A percentile compares a stretch with the other conserved stretches of the same genome.
phyloP scores from a whole-genome alignment of 2,113 vertebrate genomes.

The Arenaria interpres region DNA sequence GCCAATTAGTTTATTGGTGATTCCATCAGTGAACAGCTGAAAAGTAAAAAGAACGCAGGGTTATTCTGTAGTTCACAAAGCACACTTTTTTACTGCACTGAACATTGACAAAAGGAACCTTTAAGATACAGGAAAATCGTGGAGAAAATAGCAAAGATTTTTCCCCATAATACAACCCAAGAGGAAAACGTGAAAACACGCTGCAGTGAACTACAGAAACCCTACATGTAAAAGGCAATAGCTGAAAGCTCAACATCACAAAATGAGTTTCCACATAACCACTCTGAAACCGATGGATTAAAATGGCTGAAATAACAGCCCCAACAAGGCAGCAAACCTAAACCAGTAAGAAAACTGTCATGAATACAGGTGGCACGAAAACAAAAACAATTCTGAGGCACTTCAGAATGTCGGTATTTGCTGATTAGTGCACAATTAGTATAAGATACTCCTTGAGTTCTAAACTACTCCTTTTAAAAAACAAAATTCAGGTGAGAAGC shows the following conservation, averaged over 20 bases:
- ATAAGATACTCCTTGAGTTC: background rate
- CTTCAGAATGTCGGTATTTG: background rate
- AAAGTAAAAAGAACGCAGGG: background rate
- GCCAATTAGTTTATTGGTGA: conserved; percentile 96
- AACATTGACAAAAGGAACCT: background rate
- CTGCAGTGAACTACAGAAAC: background rate
- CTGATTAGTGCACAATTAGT: background rate
- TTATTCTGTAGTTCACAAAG: background rate
- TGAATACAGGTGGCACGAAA: background rate
- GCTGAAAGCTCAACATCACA: background rate
- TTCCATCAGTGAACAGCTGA: conserved; percentile 95
- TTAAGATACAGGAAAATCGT: rapidly evolving
- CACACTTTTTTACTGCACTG: background rate
- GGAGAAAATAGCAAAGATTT: background rate
- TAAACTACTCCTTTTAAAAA: background rate
- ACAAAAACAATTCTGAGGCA: background rate
- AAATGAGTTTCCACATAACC: background rate
- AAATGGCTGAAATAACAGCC: background rate
- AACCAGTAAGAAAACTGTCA: background rate
- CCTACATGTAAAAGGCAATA: background rate
- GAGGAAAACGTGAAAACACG: background rate
- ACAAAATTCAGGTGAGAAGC: background rate
- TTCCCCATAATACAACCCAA: background rate
- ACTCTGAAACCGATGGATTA: background rate
- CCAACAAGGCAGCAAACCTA: background rate